Conservation (phyloP, 1,140 invertebrate species). For the Wiebesia pumilae region DNA sequence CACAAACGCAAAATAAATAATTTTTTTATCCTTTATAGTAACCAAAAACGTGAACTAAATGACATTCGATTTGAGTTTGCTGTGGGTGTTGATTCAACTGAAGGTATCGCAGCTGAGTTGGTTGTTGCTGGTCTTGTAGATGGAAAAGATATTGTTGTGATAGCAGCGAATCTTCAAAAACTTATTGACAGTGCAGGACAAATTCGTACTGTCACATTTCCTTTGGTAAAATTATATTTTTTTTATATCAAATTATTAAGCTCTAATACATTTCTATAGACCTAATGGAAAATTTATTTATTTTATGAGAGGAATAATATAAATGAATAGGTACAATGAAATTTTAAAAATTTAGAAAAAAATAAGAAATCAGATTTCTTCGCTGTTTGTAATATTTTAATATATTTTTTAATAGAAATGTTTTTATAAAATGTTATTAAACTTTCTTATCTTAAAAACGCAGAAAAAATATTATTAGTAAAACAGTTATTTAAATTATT, state of each 20-base stretch:
- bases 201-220: constrained; percentile 88
- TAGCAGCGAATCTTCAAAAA: constrained; percentile 94
- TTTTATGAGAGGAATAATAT: too few relatives aligned
- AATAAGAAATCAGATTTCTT: too few relatives aligned
- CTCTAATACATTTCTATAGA: too few relatives aligned
- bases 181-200: constrained; percentile 83
- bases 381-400: not conserved
- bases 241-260: not conserved
- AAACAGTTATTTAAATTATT: too few relatives aligned
- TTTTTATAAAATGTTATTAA: not conserved
- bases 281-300: too few relatives aligned
- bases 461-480: too few relatives aligned
- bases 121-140: constrained; percentile 96
- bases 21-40: constrained; percentile 75
- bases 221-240: constrained; percentile 80
- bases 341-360: too few relatives aligned
- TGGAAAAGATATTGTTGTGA: constrained; percentile 90
- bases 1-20: not conserved
- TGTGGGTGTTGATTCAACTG: constrained; percentile 92
- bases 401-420: not conserved
- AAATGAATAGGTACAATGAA: too few relatives aligned
- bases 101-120: constrained; percentile 95
- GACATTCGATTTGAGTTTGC: constrained; percentile 98
- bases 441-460: constrained; percentile 2
- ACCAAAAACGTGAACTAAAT: constrained; percentile 93